These are phyloP conservation scores for Tetramorium bicarinatum DNA, from an alignment of 2,888 invertebrate genomes.

Conservation along the genomic window DNA sequence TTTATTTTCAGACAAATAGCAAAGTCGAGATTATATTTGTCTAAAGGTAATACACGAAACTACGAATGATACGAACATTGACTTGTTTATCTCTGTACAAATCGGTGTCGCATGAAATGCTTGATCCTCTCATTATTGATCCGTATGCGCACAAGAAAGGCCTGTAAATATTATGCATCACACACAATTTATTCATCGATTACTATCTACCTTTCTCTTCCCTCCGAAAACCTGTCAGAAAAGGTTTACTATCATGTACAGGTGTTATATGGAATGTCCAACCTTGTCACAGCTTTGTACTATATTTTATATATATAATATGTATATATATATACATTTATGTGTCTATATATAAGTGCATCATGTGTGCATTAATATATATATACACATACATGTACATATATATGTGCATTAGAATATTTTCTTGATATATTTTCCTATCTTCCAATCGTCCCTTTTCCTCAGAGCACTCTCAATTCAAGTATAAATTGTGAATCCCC, in stretches of 20 bases:
- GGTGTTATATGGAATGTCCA: conserved; percentile 78
- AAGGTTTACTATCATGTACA: conserved; percentile 55
- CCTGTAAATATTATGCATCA: conserved; percentile 78
- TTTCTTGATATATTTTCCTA: conserved; percentile 57
- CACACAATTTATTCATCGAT: conserved; percentile 72
- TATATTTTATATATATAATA: conserved; percentile 63
- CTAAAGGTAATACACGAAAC: conserved; percentile 84
- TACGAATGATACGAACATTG: conserved; percentile 82
- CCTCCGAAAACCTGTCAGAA: conserved; percentile 60
- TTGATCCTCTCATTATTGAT: conserved; percentile 76
- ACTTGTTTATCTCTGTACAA: conserved; percentile 80
- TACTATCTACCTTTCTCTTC: conserved; percentile 63
- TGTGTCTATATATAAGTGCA: not conserved
- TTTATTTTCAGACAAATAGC: conserved; percentile 85
- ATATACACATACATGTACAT: not conserved
- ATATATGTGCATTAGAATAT: conserved; percentile 17
- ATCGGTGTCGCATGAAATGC: conserved; percentile 84
- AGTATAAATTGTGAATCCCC: conserved; percentile 66
- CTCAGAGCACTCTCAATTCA: conserved; percentile 72
- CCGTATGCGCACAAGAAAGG: conserved; percentile 75
- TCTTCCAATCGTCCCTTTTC: conserved; percentile 52
- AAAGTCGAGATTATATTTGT: conserved; percentile 84
- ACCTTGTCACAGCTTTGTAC: conserved; percentile 74
- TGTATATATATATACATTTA: conserved; percentile 6
- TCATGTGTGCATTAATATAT: not conserved